phyloP scores from a whole-genome alignment of 2,797 vertebrate species.

The Erethizon dorsatum region DNA sequence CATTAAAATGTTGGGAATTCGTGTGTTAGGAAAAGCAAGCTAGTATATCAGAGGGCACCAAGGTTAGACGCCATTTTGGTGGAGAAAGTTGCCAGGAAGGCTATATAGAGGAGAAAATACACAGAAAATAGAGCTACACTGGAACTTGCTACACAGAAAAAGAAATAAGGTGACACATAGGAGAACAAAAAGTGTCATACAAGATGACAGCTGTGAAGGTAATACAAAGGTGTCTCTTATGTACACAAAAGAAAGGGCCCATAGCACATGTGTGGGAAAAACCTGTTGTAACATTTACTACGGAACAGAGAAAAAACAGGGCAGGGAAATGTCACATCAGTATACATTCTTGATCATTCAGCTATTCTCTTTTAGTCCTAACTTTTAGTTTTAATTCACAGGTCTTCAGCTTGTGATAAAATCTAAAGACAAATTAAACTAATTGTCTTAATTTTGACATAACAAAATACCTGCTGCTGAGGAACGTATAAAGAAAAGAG shows the following conservation, averaged over 20 bases:
- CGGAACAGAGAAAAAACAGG: slow-evolving; percentile 49
- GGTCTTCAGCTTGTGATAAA: neutral
- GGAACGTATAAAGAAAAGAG: neutral
- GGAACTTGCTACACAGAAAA: neutral
- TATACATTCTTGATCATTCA: slow-evolving; percentile 23
- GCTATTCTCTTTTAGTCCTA: slow-evolving; percentile 19
- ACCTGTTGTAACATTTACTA: slow-evolving; percentile 9
- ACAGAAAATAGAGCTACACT: neutral
- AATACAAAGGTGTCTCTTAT: neutral
- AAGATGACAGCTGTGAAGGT: slow-evolving; percentile 20
- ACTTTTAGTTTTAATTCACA: slow-evolving; percentile 67
- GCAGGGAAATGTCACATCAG: neutral
- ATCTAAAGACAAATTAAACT: slow-evolving; percentile 61
- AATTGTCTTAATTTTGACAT: neutral
- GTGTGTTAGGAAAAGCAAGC: neutral
- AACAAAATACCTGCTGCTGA: neutral
- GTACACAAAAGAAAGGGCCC: neutral
- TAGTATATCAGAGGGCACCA: slow-evolving; percentile 8
- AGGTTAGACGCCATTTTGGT: neutral
- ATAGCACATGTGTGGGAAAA: neutral
- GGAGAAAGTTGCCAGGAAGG: neutral
- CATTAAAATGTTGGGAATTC: neutral
- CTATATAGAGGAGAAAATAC: neutral
- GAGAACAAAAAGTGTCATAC: slow-evolving; percentile 20
- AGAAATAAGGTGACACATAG: neutral